Conservation (phyloP, 2,113 vertebrate species). For the Steatornis caripensis region DNA sequence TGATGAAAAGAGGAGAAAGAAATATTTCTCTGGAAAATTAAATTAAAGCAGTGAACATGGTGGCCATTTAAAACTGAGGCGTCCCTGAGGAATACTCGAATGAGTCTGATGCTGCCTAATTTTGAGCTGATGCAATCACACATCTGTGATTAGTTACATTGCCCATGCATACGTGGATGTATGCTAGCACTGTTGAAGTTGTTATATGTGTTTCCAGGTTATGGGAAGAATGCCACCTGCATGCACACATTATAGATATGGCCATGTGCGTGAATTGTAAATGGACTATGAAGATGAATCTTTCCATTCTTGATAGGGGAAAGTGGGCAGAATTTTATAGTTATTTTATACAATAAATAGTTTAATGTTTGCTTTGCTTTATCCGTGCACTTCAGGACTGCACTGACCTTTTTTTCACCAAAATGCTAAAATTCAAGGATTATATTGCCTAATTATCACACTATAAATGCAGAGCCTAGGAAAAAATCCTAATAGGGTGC, state of each 20-base stretch:
- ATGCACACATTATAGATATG: neutral
- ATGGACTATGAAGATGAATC: neutral
- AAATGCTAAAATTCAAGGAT: neutral
- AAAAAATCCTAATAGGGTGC: neutral
- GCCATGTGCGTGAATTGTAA: neutral
- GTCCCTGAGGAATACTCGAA: neutral
- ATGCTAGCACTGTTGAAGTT: neutral
- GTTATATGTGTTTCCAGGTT: neutral
- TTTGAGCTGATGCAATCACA: neutral
- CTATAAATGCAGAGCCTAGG: neutral
- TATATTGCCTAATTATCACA: neutral
- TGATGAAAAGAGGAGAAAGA: neutral
- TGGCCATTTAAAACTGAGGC: neutral
- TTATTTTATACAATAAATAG: neutral
- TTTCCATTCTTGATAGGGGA: neutral
- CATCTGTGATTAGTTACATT: neutral
- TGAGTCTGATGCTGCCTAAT: neutral
- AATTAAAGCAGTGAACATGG: neutral
- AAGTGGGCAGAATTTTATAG: neutral
- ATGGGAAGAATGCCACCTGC: neutral
- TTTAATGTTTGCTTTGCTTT: neutral
- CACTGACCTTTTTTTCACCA: neutral
- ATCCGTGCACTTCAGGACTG: neutral
- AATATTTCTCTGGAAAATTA: neutral
- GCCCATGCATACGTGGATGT: neutral